phyloP scores from a whole-genome alignment of 2,797 vertebrate genomes.

The Lagocephalus sceleratus region DNA sequence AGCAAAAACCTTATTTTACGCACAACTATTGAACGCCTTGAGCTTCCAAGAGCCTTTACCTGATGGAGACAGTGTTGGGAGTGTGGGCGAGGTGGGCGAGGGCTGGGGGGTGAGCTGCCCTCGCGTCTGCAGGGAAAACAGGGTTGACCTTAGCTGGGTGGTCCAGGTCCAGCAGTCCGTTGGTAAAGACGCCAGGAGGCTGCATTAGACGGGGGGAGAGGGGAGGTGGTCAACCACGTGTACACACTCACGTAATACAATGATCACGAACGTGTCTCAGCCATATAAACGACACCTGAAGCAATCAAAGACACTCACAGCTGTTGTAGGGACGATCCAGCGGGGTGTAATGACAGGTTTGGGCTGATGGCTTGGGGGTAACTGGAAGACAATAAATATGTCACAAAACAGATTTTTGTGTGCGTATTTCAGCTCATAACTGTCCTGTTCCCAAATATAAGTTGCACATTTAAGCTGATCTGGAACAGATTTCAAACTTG shows the following conservation, averaged over 20 bases:
- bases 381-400: conserved; percentile 35
- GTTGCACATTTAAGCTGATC: not conserved
- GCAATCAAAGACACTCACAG: conserved; percentile 44
- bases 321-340: conserved; percentile 88
- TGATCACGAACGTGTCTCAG: not conserved
- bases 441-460: not conserved
- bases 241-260: not conserved
- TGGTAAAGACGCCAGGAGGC: conserved; percentile 80
- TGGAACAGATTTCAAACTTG: not conserved
- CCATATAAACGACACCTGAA: no score
- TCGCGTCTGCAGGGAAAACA: conserved; percentile 66
- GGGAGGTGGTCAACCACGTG: conserved; percentile 30
- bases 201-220: conserved; percentile 48
- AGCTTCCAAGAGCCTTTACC: conserved; percentile 67
- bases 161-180: conserved; percentile 80
- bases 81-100: conserved; percentile 69
- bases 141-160: conserved; percentile 64
- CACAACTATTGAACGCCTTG: not conserved
- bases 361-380: conserved; percentile 74
- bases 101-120: conserved; percentile 43
- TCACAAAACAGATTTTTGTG: not conserved
- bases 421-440: not conserved
- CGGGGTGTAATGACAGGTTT: conserved; percentile 82
- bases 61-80: conserved; percentile 68
- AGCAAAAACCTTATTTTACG: conserved; percentile 18